Evolutionary conservation across 2,888 invertebrate genomes (phyloP), one percentile per base, ranked within the genome.

Genomic region (Noctuana brunneofusca): DNA sequence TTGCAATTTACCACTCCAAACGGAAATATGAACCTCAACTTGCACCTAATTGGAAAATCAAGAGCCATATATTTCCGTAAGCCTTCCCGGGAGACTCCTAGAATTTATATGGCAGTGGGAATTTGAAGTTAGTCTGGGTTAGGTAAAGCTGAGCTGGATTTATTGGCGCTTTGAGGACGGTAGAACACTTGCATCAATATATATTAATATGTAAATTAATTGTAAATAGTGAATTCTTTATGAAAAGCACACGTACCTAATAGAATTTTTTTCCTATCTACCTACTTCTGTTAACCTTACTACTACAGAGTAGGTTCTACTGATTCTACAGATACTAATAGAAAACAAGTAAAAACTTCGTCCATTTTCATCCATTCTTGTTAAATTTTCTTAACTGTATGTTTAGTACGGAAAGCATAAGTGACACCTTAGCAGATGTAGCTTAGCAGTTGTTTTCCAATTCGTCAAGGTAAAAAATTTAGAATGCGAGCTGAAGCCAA

Each of bases 11-110:
- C 77, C 74, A 75, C 71, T 69, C 66, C 66, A 68, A 69, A 72
- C 75, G 79, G 83, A 80, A 86, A 87, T 86, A 85, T 86, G 84
- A 86, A 73, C 74, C 70, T 76, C 73, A 79, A 81, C 74, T 84
- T 77, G 69, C 69, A 75, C 76, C 84, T 88, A 88, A 89, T 89
- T 87, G 87, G 86, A 83, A 84, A 85, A 85, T 86, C 83, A 82
- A 78, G 75, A 75, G 80, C 78, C 75, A 83, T 86, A 84, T 82
- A 85, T 87, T 78, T 78, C 75, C 65, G 70, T 68, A 67, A 73
- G 70, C 66, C 70, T 72, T 69, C 79, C 76, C 68, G 68, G 67
- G 73, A 70, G 72, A 67, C 66, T 64, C 58, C 60, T 66, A 63
- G 64, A 66, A 73, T 74, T 74, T 73, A 73, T 71, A 67, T 66